These are phyloP conservation scores for Choristoneura fumiferana DNA, from an alignment of 1,140 invertebrate species.

Conservation along the genomic window DNA sequence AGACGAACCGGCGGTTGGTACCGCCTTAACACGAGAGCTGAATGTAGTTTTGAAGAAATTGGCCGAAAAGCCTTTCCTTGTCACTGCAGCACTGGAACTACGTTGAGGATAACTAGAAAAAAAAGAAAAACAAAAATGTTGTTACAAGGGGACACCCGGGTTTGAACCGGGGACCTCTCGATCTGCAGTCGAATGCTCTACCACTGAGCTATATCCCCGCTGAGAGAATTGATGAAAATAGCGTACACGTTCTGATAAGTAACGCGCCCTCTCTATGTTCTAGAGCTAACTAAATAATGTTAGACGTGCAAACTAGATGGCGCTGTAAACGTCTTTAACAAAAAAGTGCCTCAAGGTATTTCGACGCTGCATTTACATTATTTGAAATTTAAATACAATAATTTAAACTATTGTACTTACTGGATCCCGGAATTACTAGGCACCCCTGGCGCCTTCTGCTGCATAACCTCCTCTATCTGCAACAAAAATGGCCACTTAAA, in stretches of 20 bases:
- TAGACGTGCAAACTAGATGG: slow-evolving; percentile 42
- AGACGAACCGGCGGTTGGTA: slow-evolving; percentile 45
- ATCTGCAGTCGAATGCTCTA: slow-evolving; percentile 88
- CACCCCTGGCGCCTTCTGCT: slow-evolving; percentile 70
- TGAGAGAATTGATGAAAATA: slow-evolving; percentile 26
- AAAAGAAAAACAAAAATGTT: slow-evolving; percentile 24
- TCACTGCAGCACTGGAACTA: slow-evolving; percentile 26
- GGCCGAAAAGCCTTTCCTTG: slow-evolving; percentile 46
- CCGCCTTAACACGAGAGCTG: slow-evolving; percentile 68
- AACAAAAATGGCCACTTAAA: slow-evolving; percentile 33
- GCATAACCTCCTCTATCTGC: slow-evolving; percentile 75
- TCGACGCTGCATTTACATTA: too few relatives aligned
- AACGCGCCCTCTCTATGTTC: slow-evolving; percentile 29
- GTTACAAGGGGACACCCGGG: slow-evolving; percentile 89
- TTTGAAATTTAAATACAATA: too few relatives aligned
- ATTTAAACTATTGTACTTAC: slow-evolving; percentile 44
- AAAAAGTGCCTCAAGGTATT: not conserved
- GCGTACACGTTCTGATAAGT: slow-evolving; percentile 9
- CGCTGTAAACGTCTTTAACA: slow-evolving; percentile 27
- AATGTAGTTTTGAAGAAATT: slow-evolving; percentile 72
- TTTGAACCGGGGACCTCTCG: slow-evolving; percentile 95
- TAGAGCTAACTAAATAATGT: not conserved
- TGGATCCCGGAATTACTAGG: slow-evolving; percentile 54
- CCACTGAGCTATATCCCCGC: slow-evolving; percentile 79
- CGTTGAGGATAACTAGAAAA: slow-evolving; percentile 49